phyloP scores from a whole-genome alignment of 2,797 vertebrate species.

The Tauraco hartlaubi region DNA sequence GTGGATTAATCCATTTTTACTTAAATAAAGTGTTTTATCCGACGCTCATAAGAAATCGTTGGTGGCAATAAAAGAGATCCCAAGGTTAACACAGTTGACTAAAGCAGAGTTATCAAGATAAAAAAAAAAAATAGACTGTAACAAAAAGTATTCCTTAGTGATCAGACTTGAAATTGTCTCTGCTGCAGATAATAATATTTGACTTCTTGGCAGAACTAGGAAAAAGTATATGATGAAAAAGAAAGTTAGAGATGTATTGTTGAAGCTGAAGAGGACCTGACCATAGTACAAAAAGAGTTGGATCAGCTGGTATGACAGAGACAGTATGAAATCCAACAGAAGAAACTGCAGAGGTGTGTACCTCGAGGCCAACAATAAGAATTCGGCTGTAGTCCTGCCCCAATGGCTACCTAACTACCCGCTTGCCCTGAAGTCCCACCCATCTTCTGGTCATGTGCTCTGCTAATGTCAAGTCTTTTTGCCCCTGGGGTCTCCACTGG shows the following conservation, averaged over 20 bases:
- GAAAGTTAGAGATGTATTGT: not conserved
- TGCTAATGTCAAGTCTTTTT: not conserved
- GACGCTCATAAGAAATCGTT: not conserved
- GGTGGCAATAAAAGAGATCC: not conserved
- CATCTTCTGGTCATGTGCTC: not conserved
- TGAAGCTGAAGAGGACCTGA: not conserved
- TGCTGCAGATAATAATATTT: not conserved
- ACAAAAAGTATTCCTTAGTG: not conserved
- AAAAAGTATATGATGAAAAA: not conserved
- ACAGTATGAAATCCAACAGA: not conserved
- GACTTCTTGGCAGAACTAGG: not conserved
- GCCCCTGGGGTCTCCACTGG: not conserved
- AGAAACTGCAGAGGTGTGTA: not conserved
- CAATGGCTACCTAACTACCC: rapidly evolving
- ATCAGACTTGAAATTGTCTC: not conserved
- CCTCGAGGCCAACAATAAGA: not conserved
- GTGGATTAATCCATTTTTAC: not conserved
- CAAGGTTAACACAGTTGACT: not conserved
- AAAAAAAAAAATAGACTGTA: not conserved
- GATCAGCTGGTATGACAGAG: not conserved
- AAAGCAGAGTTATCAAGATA: not conserved
- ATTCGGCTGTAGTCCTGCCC: not conserved
- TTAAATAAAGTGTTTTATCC: not conserved
- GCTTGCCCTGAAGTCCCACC: not conserved
- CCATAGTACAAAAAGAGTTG: not conserved